Percentiles rank a stretch among this genome's conserved stretches.
Evolutionary conservation across 2,797 vertebrate genomes (phyloP).

Genomic region (Pipistrellus pygmaeus): DNA sequence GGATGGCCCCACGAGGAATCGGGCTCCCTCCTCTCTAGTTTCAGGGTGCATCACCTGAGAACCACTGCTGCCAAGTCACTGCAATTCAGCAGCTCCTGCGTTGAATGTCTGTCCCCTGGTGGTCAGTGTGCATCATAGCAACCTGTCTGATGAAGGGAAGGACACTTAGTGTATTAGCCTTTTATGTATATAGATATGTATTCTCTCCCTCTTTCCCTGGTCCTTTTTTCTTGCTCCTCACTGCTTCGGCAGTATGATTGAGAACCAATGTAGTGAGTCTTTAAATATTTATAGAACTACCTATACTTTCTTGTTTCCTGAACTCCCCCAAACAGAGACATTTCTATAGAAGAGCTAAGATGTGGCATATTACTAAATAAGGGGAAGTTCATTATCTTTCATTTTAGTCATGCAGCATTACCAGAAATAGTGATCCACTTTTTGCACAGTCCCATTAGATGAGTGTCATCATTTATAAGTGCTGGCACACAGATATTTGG

Average conservation of each 20-base stretch:
- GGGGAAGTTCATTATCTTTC: neutral
- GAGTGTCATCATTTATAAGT: neutral
- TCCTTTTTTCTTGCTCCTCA: neutral
- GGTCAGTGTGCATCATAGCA: too few species aligned
- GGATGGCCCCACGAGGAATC: too few species aligned
- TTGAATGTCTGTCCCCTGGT: too few species aligned
- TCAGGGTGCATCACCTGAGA: too few species aligned
- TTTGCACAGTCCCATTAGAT: neutral
- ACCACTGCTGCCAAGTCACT: too few species aligned
- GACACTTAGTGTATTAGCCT: too few species aligned
- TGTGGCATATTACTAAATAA: neutral
- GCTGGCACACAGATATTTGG: neutral
- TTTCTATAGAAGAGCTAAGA: neutral
- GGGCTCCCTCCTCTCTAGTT: too few species aligned
- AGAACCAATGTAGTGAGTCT: neutral
- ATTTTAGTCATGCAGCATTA: neutral
- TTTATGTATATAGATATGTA: too few species aligned
- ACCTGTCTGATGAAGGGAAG: too few species aligned
- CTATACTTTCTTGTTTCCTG: neutral
- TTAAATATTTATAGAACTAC: neutral
- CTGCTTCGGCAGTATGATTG: neutral
- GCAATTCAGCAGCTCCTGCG: too few species aligned
- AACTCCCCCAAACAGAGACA: slow-evolving; percentile 23
- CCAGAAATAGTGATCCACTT: neutral
- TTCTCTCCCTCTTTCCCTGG: neutral